Evolutionary conservation across 2,113 vertebrate genomes (phyloP).

Genomic region (Micromys minutus): DNA sequence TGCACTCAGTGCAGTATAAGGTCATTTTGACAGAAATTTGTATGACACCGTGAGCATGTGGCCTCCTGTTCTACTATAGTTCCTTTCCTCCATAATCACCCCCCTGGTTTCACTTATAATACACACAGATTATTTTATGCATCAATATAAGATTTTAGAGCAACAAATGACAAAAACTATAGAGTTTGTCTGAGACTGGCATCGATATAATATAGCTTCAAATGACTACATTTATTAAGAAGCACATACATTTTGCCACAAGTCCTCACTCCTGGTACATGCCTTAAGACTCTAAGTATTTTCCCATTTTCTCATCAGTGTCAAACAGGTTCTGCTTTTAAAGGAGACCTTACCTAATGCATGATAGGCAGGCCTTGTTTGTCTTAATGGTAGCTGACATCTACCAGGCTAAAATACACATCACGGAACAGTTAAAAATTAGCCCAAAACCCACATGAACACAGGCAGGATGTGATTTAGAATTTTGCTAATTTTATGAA

Average conservation of each 20-base stretch:
- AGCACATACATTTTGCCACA: background rate
- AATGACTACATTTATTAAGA: background rate
- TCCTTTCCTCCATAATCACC: background rate
- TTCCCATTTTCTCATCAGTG: background rate
- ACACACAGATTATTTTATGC: background rate
- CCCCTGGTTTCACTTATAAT: background rate
- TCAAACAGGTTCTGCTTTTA: background rate
- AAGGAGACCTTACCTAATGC: background rate
- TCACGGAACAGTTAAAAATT: background rate
- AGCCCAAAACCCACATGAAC: background rate
- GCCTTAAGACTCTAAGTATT: background rate
- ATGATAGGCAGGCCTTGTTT: background rate
- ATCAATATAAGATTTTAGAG: background rate
- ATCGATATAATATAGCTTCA: background rate
- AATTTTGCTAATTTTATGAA: background rate
- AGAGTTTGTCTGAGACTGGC: background rate
- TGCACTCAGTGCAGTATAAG: background rate
- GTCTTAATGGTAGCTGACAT: background rate
- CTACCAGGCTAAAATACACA: background rate
- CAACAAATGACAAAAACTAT: no score
- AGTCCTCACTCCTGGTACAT: background rate
- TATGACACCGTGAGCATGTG: background rate
- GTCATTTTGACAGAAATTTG: background rate
- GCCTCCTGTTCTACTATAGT: background rate
- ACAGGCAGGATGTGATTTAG: background rate